These are phyloP conservation scores for Anolis carolinensis DNA, from an alignment of 2,113 vertebrate genomes.

Conservation along the genomic window DNA sequence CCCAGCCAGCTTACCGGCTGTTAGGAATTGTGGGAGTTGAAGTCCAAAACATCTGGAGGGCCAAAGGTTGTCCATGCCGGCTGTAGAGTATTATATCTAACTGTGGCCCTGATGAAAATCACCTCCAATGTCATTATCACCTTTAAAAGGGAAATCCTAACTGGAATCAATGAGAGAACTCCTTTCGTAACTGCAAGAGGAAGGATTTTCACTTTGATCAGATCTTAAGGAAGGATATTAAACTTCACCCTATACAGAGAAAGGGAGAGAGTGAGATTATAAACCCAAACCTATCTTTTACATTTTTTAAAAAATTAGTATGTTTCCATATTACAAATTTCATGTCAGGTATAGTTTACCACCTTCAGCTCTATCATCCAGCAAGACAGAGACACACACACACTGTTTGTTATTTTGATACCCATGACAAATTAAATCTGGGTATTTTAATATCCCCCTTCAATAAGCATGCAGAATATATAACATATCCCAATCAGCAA, in stretches of 20 bases:
- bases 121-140: neutral
- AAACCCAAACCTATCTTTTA: neutral
- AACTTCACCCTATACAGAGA: neutral
- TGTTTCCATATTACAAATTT: neutral
- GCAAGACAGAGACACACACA: neutral
- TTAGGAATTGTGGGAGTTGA: too few relatives aligned
- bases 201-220: neutral
- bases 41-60: too few relatives aligned
- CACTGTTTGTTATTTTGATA: neutral
- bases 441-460: neutral
- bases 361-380: neutral
- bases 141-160: neutral
- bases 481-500: constrained; percentile 29
- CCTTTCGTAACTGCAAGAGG: neutral
- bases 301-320: neutral
- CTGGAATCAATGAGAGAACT: neutral
- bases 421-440: neutral
- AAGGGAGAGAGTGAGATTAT: neutral
- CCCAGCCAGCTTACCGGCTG: too few relatives aligned
- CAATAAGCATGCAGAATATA: neutral
- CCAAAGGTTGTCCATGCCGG: too few relatives aligned
- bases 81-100: neutral
- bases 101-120: neutral
- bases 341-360: neutral
- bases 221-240: neutral